Evolutionary conservation across 2,888 invertebrate species (phyloP).

Genomic region (Lamellibrachia columna): DNA sequence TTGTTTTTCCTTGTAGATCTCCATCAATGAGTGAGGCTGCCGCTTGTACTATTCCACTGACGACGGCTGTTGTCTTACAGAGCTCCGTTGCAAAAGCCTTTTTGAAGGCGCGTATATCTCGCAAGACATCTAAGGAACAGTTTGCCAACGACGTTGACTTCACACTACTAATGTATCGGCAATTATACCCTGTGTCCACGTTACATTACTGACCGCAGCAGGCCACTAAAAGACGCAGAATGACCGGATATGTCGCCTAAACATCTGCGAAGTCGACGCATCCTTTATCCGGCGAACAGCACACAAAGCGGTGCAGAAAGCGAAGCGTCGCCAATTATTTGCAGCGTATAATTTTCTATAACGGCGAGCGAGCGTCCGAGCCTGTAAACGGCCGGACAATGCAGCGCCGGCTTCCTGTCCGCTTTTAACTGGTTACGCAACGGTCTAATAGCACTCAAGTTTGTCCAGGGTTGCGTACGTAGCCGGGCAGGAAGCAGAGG

Average conservation of each 20-base stretch:
- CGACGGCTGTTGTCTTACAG: too few species aligned
- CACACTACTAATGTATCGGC: not conserved
- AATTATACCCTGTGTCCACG: not conserved
- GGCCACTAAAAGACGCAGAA: slow-evolving; percentile 12
- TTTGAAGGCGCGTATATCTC: not conserved
- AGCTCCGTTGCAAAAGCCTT: not conserved
- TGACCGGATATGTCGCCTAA: not conserved
- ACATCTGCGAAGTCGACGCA: slow-evolving; percentile 4
- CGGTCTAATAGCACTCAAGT: not conserved
- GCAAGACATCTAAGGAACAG: slow-evolving; percentile 3
- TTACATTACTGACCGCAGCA: not conserved
- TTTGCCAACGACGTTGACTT: not conserved
- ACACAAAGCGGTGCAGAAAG: not conserved
- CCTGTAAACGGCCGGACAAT: slow-evolving; percentile 1
- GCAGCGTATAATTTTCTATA: slow-evolving; percentile 12
- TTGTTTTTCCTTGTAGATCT: too few species aligned
- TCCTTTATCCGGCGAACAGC: not conserved
- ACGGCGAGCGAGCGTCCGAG: not conserved
- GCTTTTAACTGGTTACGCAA: not conserved
- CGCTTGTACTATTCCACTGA: too few species aligned
- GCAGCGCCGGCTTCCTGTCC: not conserved
- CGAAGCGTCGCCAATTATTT: not conserved
- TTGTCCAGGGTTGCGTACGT: not conserved
- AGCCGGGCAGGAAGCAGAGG: not conserved
- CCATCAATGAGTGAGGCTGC: too few species aligned